Evolutionary conservation across 2,888 invertebrate genomes (phyloP).

Genomic region (Ctenicera cuprea): DNA sequence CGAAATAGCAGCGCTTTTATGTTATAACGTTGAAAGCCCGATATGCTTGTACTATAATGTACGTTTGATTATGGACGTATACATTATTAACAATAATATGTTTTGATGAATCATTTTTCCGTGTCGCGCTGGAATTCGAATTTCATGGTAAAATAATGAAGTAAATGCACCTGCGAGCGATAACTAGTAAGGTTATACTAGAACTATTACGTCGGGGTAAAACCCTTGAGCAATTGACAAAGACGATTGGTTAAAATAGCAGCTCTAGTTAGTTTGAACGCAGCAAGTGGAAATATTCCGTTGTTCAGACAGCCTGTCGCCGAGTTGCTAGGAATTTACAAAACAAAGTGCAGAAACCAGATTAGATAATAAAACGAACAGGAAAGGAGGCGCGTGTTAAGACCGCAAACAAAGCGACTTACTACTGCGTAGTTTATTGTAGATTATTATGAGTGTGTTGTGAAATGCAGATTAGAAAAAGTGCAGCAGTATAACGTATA

Average conservation of each 20-base stretch:
- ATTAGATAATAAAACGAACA: slow-evolving; percentile 51
- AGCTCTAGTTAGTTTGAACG: slow-evolving; percentile 14
- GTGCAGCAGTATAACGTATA: neutral
- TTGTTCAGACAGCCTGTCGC: slow-evolving; percentile 52
- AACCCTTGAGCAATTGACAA: slow-evolving; percentile 49
- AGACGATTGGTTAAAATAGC: slow-evolving; percentile 37
- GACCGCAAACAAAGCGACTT: slow-evolving; percentile 38
- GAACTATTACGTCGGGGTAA: slow-evolving; percentile 45
- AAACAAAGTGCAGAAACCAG: slow-evolving; percentile 45
- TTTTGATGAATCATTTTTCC: slow-evolving; percentile 15
- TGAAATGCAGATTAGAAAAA: slow-evolving; percentile 32
- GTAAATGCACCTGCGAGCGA: slow-evolving; percentile 46
- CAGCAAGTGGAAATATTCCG: slow-evolving; percentile 43
- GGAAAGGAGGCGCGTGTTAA: slow-evolving; percentile 44
- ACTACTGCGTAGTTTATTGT: slow-evolving; percentile 40
- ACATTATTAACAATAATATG: slow-evolving; percentile 1
- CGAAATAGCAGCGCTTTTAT: slow-evolving; percentile 33
- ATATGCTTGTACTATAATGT: neutral
- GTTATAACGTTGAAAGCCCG: neutral
- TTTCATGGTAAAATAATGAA: slow-evolving; percentile 34
- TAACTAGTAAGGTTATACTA: neutral
- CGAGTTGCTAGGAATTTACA: slow-evolving; percentile 42
- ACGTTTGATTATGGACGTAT: slow-evolving; percentile 9
- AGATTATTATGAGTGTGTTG: slow-evolving; percentile 31
- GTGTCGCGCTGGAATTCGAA: slow-evolving; percentile 3